Evolutionary conservation across 2,113 vertebrate species (phyloP).

Genomic region (Phasianus colchicus): DNA sequence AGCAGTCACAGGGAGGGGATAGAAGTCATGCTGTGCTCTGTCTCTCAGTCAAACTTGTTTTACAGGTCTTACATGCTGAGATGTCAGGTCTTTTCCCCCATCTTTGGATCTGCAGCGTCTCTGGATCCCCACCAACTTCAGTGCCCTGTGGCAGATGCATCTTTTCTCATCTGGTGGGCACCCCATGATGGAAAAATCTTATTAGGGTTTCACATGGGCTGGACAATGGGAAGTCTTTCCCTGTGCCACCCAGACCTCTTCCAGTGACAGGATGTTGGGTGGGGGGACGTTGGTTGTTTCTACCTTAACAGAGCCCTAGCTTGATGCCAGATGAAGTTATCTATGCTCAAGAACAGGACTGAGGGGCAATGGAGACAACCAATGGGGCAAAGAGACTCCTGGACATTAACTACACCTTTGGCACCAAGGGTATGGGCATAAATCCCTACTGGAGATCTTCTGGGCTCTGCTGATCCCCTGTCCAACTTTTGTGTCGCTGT

Average conservation of each 20-base stretch:
- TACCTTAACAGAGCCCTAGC: background rate
- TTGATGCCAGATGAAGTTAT: background rate
- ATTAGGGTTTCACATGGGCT: background rate
- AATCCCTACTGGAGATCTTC: background rate
- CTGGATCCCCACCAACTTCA: background rate
- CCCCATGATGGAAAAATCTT: background rate
- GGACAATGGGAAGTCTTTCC: background rate
- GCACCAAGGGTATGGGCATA: fast-evolving
- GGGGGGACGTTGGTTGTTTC: background rate
- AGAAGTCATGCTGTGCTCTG: background rate
- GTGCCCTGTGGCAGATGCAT: too few species aligned
- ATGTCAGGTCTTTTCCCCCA: background rate
- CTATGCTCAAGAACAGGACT: background rate
- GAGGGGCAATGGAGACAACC: background rate
- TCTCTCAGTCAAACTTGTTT: background rate
- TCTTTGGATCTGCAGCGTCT: background rate
- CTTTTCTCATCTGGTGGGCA: background rate
- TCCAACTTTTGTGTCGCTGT: background rate
- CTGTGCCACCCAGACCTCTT: background rate
- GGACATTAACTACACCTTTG: background rate
- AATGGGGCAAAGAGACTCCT: background rate
- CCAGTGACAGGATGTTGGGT: background rate
- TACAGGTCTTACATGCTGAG: background rate
- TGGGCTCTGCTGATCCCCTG: background rate
- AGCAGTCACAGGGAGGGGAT: background rate